phyloP scores from a whole-genome alignment of 2,888 invertebrate species.

The Spatulosminthurus flaviceps region DNA sequence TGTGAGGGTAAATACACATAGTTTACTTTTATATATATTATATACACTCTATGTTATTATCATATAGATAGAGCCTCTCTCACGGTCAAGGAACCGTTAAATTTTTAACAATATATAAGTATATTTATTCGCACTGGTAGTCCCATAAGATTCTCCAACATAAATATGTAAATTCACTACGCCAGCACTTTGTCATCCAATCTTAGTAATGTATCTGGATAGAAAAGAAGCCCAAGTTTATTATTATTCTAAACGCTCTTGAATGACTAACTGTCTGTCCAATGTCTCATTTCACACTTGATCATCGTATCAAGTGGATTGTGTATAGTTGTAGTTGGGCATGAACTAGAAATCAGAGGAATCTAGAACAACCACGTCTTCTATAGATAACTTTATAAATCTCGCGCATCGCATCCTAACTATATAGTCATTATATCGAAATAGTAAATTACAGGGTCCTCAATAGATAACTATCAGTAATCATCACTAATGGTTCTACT shows the following conservation, averaged over 20 bases:
- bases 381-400: too few relatives aligned
- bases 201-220: too few relatives aligned
- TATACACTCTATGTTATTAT: too few relatives aligned
- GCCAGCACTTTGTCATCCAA: constrained; percentile 22
- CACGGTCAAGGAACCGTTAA: constrained; percentile 46
- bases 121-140: constrained; percentile 6
- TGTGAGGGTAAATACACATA: neutral
- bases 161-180: neutral
- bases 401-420: too few relatives aligned
- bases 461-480: too few relatives aligned
- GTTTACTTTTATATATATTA: too few relatives aligned
- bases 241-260: neutral
- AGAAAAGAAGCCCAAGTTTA: too few relatives aligned
- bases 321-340: too few relatives aligned
- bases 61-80: constrained; percentile 1
- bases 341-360: neutral
- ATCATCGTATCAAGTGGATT: neutral
- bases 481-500: too few relatives aligned
- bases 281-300: constrained; percentile 26
- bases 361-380: too few relatives aligned
- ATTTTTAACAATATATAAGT: constrained; percentile 19
- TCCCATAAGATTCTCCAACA: neutral
- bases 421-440: too few relatives aligned
- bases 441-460: too few relatives aligned
- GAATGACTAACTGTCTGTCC: neutral